A percentile compares a stretch with the other conserved stretches of the same genome.
phyloP scores from a whole-genome alignment of 2,113 vertebrate genomes.

The Calonectris borealis region DNA sequence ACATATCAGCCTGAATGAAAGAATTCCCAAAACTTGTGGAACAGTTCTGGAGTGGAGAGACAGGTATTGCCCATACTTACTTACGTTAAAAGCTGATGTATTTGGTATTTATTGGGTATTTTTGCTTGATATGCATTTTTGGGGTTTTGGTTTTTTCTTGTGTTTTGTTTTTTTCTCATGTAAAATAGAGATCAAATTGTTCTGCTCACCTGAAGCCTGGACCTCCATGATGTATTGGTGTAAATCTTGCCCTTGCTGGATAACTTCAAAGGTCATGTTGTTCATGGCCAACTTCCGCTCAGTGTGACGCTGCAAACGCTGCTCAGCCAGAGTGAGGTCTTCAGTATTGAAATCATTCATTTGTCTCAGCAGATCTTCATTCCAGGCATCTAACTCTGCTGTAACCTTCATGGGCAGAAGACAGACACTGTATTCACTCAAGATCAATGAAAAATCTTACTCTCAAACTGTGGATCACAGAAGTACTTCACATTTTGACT shows the following conservation, averaged over 20 bases:
- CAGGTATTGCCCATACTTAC: not conserved
- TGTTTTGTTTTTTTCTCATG: not conserved
- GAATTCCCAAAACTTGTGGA: not conserved
- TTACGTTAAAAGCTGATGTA: not conserved
- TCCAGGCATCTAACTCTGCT: slow-evolving; percentile 94
- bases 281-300: slow-evolving; percentile 96
- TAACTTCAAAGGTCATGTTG: slow-evolving; percentile 98
- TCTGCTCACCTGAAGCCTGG: slow-evolving; percentile 90
- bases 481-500: not conserved
- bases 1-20: not conserved
- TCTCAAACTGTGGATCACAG: not conserved
- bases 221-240: slow-evolving; percentile 99
- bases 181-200: not conserved
- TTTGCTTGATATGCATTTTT: not conserved
- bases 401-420: slow-evolving; percentile 81
- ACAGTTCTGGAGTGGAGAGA: not conserved
- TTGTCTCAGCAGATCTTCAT: slow-evolving; percentile 93
- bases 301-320: slow-evolving; percentile 90
- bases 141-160: accelerated
- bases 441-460: not conserved
- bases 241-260: slow-evolving; percentile 97
- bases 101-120: not conserved
- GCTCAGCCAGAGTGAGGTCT: slow-evolving; percentile 89
- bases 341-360: slow-evolving; percentile 93
- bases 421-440: not conserved